Conservation (phyloP, 2,113 vertebrate genomes). For the Melierax canorus region DNA sequence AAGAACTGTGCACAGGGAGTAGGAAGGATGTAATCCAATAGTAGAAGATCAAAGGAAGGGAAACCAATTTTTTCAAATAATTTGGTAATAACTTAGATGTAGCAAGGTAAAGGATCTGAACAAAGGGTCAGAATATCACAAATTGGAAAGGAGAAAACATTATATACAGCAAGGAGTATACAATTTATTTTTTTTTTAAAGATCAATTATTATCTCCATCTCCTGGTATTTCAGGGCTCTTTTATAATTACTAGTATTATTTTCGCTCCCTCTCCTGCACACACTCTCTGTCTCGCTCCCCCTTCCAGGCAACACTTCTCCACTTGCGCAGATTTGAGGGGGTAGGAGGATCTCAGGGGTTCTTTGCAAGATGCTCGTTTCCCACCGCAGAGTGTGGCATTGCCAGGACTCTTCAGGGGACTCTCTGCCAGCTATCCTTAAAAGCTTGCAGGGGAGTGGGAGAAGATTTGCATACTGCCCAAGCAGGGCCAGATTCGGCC, state of each 20-base stretch:
- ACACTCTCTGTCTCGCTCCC: slow-evolving; percentile 23
- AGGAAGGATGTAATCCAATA: slow-evolving; percentile 10
- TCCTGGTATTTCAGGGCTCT: background rate
- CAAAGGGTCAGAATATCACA: background rate
- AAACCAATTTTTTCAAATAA: slow-evolving; percentile 33
- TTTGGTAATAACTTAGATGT: background rate
- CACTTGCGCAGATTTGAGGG: slow-evolving; percentile 55
- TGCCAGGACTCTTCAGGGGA: slow-evolving; percentile 65
- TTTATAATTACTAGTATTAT: background rate
- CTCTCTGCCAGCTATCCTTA: slow-evolving; percentile 51
- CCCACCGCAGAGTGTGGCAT: slow-evolving; percentile 48
- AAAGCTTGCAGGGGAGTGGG: slow-evolving; percentile 49
- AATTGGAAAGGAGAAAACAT: background rate
- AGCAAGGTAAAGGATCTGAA: background rate
- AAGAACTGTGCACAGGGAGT: background rate
- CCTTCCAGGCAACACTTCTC: slow-evolving; percentile 47
- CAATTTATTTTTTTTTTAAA: background rate
- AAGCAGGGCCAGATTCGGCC: slow-evolving; percentile 15
- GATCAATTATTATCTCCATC: background rate
- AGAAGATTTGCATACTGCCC: slow-evolving; percentile 59
- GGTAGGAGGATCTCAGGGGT: slow-evolving; percentile 48
- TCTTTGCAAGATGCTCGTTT: slow-evolving; percentile 58
- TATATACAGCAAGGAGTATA: rapidly evolving
- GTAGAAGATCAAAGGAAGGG: slow-evolving; percentile 32
- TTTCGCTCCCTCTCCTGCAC: background rate